Base-by-base conservation (phyloP, 92 coral and sea anemone species). In the Siderastrea radians region DNA sequence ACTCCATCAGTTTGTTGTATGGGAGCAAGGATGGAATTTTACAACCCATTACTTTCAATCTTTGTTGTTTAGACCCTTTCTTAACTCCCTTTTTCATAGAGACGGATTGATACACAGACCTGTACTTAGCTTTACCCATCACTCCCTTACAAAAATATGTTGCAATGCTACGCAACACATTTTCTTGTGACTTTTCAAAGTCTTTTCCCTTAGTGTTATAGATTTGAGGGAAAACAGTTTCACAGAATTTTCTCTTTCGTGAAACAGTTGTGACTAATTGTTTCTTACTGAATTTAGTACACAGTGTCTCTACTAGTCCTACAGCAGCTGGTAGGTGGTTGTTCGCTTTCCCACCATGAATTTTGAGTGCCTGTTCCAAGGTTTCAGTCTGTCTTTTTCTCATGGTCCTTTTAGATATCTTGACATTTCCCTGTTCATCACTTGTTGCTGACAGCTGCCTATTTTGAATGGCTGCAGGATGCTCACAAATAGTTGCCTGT, bases 81-180 rank as follows among this genome's bases (percentile, higher is more conserved):
- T 88, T 74, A 15, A 59, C 51, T 59, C 78, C 51, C 77, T 67
- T 74, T 83, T 65, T 62, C 86, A 79, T 87, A 46, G 80, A 80
- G 73, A 86, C 57, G 52, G 69, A 53, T 75, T 75, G 84, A 69
- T 87, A 91, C 74, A 87, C 79, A 82, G 89, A 82, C 86, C 91
- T 78, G 86, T 90, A 86, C 90, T 86, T 86, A 48, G 77, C 65
- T 73, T 86, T 86, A 44, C 90, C 85, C 90, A 86, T 86, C 16
- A 79, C 79, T 53, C 85, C 72, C 72, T 67, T 80, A 80, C 77
- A 53, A 74, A 44, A 88, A 49, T 88, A 88, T 19, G 80, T 53
- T 5, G 91, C 87, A 57, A 88, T 81, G 48, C 81, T 72, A 68
- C 87, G 86, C 67, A 81, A 66, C 63, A 88, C 53, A 81, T 88